Evolutionary conservation across 1,140 invertebrate genomes (phyloP), one percentile per base, ranked within the genome.

Genomic region (Bombus picipes): DNA sequence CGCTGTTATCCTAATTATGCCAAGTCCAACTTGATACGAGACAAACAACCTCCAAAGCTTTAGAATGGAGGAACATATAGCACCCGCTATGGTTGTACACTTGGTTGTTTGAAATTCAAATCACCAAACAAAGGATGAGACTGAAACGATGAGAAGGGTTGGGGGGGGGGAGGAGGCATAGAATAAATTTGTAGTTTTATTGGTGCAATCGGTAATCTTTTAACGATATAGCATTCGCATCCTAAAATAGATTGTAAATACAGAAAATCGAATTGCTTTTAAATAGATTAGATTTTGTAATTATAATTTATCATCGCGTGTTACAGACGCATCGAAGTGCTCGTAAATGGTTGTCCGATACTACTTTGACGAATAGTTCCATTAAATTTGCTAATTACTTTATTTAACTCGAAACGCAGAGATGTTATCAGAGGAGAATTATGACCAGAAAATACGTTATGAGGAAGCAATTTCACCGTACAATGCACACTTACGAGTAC

Each of bases 1-100:
- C 83, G 66, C 87, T 87, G 91, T 93, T 93, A 93, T 86, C 47
- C 90, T 93, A 92, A 93, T 94, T 94, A 93, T 91, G 87, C 81
- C 81, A 85, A 91, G 91, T 93, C 85, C 88, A 85, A 88, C 85
- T 93, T 89, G 89, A 92, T 89, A 86, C 79, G 74, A 92, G 87
- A 83, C 90, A 91, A 92, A 92, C 87, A 88, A 87, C 73, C 87
- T 84, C 78, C 85, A 85, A 89, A 86, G 65, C 39, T 88, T 81
- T 83, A 57, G 39, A 80, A 81, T 59, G 76, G 83, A 15, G 47
- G 25, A 59, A 28, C 57, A 25, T 59, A 62, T 4, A 62, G 12
- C 12, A 62, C 10, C 22, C 70, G 18, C 53, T 43, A 34, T n/a
- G 6, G 39, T 53, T 53, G 47, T 53, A 53, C 47, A 8, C 47